phyloP scores from a whole-genome alignment of 2,888 invertebrate genomes.

The Dioctria linearis region DNA sequence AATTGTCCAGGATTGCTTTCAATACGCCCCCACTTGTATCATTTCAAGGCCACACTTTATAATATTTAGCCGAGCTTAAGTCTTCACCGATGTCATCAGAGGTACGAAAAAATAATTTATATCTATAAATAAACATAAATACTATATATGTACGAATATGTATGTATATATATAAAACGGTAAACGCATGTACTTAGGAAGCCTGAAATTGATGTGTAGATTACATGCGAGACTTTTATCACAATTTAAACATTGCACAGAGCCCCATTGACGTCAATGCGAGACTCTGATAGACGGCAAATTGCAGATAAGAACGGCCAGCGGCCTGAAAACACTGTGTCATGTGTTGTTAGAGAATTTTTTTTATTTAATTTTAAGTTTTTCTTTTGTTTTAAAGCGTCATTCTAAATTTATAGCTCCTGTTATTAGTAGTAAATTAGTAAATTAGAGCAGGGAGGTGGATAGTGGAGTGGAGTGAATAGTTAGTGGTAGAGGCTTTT shows the following conservation, averaged over 20 bases:
- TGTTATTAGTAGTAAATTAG: slow-evolving; percentile 11
- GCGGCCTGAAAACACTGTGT: slow-evolving; percentile 25
- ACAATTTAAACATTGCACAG: slow-evolving; percentile 54
- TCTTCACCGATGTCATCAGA: slow-evolving; percentile 35
- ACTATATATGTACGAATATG: neutral
- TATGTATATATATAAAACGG: slow-evolving; percentile 29
- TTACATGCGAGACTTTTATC: slow-evolving; percentile 40
- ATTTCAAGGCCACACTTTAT: neutral
- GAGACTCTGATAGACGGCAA: slow-evolving; percentile 46
- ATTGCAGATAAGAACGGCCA: slow-evolving; percentile 40
- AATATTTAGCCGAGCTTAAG: neutral
- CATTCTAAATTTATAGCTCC: neutral
- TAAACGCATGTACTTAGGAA: slow-evolving; percentile 42
- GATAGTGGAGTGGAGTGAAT: neutral
- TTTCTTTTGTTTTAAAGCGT: neutral
- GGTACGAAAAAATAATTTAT: slow-evolving; percentile 33
- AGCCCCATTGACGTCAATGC: slow-evolving; percentile 57
- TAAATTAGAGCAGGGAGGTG: neutral
- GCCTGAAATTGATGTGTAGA: slow-evolving; percentile 33
- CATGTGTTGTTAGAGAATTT: slow-evolving; percentile 14
- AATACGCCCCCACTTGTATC: neutral
- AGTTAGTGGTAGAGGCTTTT: neutral
- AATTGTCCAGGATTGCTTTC: neutral
- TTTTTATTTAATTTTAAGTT: neutral
- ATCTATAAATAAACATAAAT: slow-evolving; percentile 23